Evolutionary conservation across 2,797 vertebrate species (phyloP).

Genomic region (Sebastes trivittatus): DNA sequence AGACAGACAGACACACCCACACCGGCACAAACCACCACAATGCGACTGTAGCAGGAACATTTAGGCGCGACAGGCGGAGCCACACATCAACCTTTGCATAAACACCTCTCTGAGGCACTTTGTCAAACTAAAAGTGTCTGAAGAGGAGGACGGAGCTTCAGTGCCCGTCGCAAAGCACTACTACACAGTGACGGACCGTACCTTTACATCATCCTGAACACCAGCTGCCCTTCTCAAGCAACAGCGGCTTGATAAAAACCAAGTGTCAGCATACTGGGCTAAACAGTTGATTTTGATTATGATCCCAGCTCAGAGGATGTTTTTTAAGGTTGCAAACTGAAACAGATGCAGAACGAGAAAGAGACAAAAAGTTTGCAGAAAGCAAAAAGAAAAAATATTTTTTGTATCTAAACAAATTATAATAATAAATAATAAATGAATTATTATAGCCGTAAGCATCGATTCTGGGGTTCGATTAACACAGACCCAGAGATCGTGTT

Average conservation of each 20-base stretch:
- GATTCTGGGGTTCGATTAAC: too few species aligned
- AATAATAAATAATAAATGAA: too few species aligned
- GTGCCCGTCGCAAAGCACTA: background rate
- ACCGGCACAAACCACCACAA: background rate
- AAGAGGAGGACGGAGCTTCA: background rate
- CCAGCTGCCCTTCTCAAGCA: background rate
- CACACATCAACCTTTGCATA: conserved; percentile 12
- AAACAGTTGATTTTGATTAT: background rate
- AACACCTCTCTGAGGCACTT: conserved; percentile 17
- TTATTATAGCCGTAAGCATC: too few species aligned
- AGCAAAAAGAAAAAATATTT: too few species aligned
- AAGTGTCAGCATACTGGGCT: background rate
- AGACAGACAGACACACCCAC: background rate
- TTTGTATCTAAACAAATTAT: too few species aligned
- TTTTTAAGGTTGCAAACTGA: background rate
- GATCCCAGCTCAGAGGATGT: background rate
- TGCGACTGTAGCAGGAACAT: background rate
- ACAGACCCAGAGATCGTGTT: too few species aligned
- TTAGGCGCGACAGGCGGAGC: background rate
- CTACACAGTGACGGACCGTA: background rate
- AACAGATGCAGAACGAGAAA: background rate
- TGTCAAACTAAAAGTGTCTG: conserved; percentile 21
- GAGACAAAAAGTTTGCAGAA: fast-evolving
- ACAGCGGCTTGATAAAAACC: background rate
- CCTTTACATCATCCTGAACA: background rate